Evolutionary conservation across 2,797 vertebrate species (phyloP).

Genomic region (Paramormyrops hopkinsi): DNA sequence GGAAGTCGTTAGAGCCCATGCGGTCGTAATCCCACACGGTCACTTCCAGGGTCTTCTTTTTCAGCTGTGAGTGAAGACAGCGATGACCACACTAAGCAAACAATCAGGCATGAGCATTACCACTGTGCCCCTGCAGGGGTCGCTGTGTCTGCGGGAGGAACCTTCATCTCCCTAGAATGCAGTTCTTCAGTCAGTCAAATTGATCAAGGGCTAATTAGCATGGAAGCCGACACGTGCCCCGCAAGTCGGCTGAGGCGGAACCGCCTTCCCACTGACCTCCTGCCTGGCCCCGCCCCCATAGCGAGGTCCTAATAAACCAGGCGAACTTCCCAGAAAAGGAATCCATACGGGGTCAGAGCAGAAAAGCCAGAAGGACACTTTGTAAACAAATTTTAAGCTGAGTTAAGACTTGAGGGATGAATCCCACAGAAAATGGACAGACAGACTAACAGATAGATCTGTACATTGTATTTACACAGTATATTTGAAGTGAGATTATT

Average conservation of each 20-base stretch:
- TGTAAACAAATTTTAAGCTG: neutral
- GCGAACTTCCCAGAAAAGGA: neutral
- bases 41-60: constrained; percentile 96
- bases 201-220: neutral
- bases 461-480: neutral
- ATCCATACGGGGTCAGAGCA: neutral
- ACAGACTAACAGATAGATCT: neutral
- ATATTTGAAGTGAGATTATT: neutral
- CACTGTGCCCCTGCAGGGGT: neutral
- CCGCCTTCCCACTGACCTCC: neutral
- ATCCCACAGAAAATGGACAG: neutral
- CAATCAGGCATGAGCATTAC: neutral
- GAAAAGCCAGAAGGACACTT: neutral
- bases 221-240: neutral
- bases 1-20: constrained; percentile 92
- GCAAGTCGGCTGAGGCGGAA: neutral
- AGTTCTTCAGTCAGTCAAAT: neutral
- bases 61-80: constrained; percentile 65
- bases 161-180: neutral
- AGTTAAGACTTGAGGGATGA: neutral
- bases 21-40: constrained; percentile 98
- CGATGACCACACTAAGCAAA: neutral
- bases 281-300: neutral
- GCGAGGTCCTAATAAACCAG: neutral
- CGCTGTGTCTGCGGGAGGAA: neutral